Evolutionary conservation across 2,888 invertebrate genomes (phyloP).

Genomic region (Neoscelio sp.): DNA sequence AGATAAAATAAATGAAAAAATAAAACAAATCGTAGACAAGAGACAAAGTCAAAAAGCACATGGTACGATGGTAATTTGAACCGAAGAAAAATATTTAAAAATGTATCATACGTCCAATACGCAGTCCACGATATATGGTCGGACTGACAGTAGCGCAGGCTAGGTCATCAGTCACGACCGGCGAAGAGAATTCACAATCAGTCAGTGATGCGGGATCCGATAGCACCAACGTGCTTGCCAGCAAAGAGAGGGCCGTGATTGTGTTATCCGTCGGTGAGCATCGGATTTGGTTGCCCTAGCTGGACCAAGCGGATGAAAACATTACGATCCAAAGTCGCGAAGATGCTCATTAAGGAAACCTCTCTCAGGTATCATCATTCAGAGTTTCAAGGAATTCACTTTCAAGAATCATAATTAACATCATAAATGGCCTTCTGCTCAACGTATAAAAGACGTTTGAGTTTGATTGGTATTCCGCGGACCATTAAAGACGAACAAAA

Average conservation of each 20-base stretch:
- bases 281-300: slow-evolving; percentile 67
- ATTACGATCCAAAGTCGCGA: slow-evolving; percentile 69
- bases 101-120: not conserved
- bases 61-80: no score
- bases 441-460: slow-evolving; percentile 8
- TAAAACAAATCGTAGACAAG: no score
- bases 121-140: slow-evolving; percentile 32
- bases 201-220: slow-evolving; percentile 80
- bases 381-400: no score
- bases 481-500: slow-evolving; percentile 15
- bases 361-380: slow-evolving; percentile 78
- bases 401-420: no score
- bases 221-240: slow-evolving; percentile 74
- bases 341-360: slow-evolving; percentile 82
- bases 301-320: slow-evolving; percentile 68
- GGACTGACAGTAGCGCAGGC: slow-evolving; percentile 51
- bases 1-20: no score
- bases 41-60: no score
- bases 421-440: not conserved
- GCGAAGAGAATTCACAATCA: slow-evolving; percentile 71
- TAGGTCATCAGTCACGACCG: slow-evolving; percentile 51
- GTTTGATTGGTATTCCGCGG: not conserved
- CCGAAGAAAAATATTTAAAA: no score
- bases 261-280: slow-evolving; percentile 75
- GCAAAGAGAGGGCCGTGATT: slow-evolving; percentile 75